phyloP scores from a whole-genome alignment of 2,797 vertebrate species.

The Astyanax mexicanus region DNA sequence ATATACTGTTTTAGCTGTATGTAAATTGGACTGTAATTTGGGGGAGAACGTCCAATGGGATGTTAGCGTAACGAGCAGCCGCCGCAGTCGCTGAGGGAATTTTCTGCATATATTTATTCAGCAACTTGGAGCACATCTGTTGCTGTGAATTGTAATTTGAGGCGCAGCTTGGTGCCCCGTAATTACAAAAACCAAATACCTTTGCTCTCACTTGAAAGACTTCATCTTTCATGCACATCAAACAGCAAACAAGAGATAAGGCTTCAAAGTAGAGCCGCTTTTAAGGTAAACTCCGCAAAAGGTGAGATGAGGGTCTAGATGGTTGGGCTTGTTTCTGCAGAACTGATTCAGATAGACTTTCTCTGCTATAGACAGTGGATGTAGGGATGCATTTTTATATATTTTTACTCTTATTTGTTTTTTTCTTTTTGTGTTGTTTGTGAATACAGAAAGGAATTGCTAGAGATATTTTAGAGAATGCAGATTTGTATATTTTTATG shows the following conservation, averaged over 20 bases:
- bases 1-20: constrained; percentile 1
- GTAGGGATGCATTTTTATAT: neutral
- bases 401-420: neutral
- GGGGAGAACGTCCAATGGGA: constrained; percentile 28
- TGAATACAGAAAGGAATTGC: too few species aligned
- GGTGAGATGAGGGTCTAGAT: constrained; percentile 47
- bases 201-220: constrained; percentile 81
- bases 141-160: constrained; percentile 78
- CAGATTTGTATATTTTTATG: too few species aligned
- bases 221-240: constrained; percentile 79
- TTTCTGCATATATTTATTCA: constrained; percentile 53
- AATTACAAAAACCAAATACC: constrained; percentile 79
- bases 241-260: constrained; percentile 76
- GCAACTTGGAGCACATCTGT: constrained; percentile 72
- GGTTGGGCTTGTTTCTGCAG: constrained; percentile 27
- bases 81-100: constrained; percentile 16
- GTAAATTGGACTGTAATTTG: constrained; percentile 24
- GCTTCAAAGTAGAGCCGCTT: constrained; percentile 72
- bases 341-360: constrained; percentile 6
- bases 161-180: constrained; percentile 81
- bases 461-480: too few species aligned
- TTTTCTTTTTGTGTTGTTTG: neutral
- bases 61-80: constrained; percentile 24
- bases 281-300: constrained; percentile 49
- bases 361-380: constrained; percentile 4